These are phyloP conservation scores for Acrobasis suavella DNA, from an alignment of 2,888 invertebrate species.

Conservation along the genomic window DNA sequence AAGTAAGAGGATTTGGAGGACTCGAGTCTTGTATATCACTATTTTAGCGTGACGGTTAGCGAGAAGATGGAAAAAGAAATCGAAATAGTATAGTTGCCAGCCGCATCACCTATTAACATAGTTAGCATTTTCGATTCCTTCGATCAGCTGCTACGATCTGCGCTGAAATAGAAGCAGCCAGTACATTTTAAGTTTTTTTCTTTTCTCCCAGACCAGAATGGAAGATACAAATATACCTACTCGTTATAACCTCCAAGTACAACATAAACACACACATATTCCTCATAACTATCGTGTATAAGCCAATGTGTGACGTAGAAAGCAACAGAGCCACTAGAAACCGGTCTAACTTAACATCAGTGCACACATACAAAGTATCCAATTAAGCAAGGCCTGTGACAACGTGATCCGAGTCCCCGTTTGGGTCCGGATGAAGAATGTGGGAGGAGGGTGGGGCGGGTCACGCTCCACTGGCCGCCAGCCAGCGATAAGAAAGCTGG, in stretches of 20 bases:
- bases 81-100: too few relatives aligned
- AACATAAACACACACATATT: conserved; percentile 53
- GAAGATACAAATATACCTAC: conserved; percentile 51
- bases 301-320: conserved; percentile 72
- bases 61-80: too few relatives aligned
- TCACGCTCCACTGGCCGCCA: conserved; percentile 59
- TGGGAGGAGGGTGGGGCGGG: conserved; percentile 49
- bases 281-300: conserved; percentile 64
- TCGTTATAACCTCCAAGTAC: conserved; percentile 71
- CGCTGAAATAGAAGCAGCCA: too few relatives aligned
- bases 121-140: too few relatives aligned
- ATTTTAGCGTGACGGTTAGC: too few relatives aligned
- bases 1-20: too few relatives aligned
- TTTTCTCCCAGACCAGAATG: too few relatives aligned
- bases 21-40: too few relatives aligned
- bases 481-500: conserved; percentile 73
- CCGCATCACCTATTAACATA: too few relatives aligned
- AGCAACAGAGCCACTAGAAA: conserved; percentile 68
- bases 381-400: conserved; percentile 73
- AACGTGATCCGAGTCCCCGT: conserved; percentile 60
- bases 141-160: too few relatives aligned
- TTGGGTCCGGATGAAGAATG: conserved; percentile 45
- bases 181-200: too few relatives aligned
- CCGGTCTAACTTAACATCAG: conserved; percentile 73
- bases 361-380: conserved; percentile 71